Conservation (phyloP, 2,888 invertebrate species). For the Drosophila borealis region DNA sequence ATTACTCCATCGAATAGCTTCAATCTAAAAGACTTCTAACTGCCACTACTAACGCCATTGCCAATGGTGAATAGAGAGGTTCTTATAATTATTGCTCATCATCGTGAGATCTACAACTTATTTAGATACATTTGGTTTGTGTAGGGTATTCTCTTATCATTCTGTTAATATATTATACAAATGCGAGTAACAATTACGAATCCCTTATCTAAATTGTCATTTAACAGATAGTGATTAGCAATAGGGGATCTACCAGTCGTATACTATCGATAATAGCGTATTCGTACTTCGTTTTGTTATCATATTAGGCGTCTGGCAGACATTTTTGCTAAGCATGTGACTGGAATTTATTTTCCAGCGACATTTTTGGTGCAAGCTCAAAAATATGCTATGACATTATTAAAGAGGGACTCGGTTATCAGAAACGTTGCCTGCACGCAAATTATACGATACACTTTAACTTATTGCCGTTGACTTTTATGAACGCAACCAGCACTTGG, state of each 20-base stretch:
- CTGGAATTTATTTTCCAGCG: conserved; percentile 60
- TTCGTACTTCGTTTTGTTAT: conserved; percentile 44
- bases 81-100: too few species aligned
- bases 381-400: conserved; percentile 49
- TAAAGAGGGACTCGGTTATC: conserved; percentile 25
- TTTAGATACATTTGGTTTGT: too few species aligned
- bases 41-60: too few species aligned
- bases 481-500: conserved; percentile 34
- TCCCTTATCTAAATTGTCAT: too few species aligned
- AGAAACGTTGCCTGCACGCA: conserved; percentile 33
- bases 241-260: conserved; percentile 12
- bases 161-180: too few species aligned
- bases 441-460: conserved; percentile 54
- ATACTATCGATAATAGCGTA: background rate
- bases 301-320: conserved; percentile 47
- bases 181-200: too few species aligned
- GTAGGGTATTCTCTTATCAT: too few species aligned
- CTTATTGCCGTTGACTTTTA: conserved; percentile 60
- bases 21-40: too few species aligned
- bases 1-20: too few species aligned
- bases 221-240: too few species aligned
- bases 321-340: conserved; percentile 62
- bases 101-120: too few species aligned
- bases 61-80: too few species aligned
- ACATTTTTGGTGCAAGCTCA: conserved; percentile 34